These are phyloP conservation scores for Shinisaurus crocodilurus DNA, from an alignment of 2,113 vertebrate species.

Conservation along the genomic window DNA sequence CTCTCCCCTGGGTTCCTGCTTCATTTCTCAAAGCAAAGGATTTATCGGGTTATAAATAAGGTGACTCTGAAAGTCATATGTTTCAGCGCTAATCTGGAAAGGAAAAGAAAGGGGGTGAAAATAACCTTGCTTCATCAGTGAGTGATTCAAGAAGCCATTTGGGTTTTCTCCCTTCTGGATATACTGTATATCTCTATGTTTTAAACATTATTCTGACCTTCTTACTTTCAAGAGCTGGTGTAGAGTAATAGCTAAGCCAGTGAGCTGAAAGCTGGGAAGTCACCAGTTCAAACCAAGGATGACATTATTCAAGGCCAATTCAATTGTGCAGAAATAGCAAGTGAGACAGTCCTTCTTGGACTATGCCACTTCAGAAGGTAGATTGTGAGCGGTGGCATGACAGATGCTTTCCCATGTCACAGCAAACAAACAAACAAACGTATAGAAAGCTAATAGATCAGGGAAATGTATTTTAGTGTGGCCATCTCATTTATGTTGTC, in stretches of 20 bases:
- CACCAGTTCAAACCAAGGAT: background rate
- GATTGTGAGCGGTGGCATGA: background rate
- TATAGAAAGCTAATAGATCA: background rate
- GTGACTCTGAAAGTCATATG: conserved; percentile 29
- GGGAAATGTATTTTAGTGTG: background rate
- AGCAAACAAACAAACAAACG: background rate
- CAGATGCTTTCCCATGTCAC: background rate
- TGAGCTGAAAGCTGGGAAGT: background rate
- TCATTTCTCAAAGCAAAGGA: conserved; percentile 22
- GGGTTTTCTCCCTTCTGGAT: background rate
- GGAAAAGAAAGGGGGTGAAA: background rate
- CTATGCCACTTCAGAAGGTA: background rate
- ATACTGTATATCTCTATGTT: background rate
- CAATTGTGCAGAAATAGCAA: no score
- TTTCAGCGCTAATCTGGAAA: conserved; percentile 6
- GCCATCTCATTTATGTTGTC: background rate
- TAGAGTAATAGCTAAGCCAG: background rate
- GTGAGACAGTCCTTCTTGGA: background rate
- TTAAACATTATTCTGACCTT: conserved; percentile 16
- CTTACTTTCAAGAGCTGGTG: background rate
- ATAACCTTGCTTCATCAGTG: conserved; percentile 22
- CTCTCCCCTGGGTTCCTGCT: conserved; percentile 5
- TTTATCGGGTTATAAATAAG: conserved; percentile 35
- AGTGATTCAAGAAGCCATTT: background rate
- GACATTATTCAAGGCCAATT: background rate